Conservation (phyloP, 2,113 vertebrate genomes). For the Rattus norvegicus region DNA sequence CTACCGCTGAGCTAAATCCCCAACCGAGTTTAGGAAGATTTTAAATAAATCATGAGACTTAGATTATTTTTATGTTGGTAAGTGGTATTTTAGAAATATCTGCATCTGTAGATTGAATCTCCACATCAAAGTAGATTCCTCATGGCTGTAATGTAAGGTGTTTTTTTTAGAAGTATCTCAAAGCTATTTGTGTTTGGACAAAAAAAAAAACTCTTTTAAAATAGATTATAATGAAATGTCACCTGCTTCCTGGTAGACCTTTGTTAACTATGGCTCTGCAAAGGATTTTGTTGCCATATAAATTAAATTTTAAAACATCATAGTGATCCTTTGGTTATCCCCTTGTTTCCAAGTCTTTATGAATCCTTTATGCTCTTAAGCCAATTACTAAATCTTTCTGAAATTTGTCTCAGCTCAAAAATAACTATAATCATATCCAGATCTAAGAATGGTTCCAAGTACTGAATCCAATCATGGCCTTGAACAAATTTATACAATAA, state of each 20-base stretch:
- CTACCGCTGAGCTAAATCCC: too few relatives aligned
- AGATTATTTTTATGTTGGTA: neutral
- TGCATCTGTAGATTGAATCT: conserved; percentile 21
- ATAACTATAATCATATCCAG: neutral
- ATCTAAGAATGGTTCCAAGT: neutral
- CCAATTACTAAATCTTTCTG: conserved; percentile 51
- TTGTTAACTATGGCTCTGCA: neutral
- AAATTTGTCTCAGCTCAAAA: conserved; percentile 44
- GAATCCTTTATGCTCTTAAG: neutral
- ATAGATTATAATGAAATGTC: neutral
- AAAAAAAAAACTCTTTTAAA: conserved; percentile 6
- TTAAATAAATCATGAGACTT: conserved; percentile 31
- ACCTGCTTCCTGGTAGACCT: neutral
- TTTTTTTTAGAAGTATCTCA: neutral
- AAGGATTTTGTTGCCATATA: conserved; percentile 30
- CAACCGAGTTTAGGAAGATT: too few relatives aligned
- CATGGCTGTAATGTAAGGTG: neutral
- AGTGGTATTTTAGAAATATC: conserved; percentile 33
- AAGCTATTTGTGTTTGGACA: conserved; percentile 47
- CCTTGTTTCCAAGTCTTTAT: neutral
- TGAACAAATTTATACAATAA: neutral
- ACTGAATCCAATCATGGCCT: neutral
- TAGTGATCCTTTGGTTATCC: neutral
- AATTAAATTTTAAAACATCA: conserved; percentile 31
- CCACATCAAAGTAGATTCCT: conserved; percentile 17